These are phyloP conservation scores for Priocnemis perturbator DNA, from an alignment of 2,888 invertebrate genomes.

Conservation along the genomic window DNA sequence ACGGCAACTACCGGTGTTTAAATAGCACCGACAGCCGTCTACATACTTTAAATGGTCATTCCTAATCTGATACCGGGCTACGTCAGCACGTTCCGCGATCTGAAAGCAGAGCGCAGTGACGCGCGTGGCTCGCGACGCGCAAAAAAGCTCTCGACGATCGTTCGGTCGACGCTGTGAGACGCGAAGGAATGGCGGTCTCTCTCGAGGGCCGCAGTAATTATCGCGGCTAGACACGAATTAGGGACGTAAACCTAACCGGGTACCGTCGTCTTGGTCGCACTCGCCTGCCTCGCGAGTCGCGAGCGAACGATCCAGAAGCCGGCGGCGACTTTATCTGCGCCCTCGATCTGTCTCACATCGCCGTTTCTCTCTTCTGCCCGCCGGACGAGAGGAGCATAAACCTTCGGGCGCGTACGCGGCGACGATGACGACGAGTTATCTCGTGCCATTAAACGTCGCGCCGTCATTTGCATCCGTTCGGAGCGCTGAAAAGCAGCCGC, in stretches of 20 bases:
- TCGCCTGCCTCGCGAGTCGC: slow-evolving; percentile 25
- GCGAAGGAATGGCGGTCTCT: slow-evolving; percentile 9
- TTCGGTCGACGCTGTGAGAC: slow-evolving; percentile 4
- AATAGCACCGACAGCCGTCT: no score
- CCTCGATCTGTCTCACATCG: slow-evolving; percentile 47
- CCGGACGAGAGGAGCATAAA: slow-evolving; percentile 36
- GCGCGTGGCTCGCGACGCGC: no score
- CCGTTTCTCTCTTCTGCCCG: slow-evolving; percentile 10
- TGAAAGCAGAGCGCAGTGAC: no score
- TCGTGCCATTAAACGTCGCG: slow-evolving; percentile 42
- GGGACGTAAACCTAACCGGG: slow-evolving; percentile 51
- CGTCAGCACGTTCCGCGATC: no score
- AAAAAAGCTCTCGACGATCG: no score
- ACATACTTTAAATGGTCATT: no score
- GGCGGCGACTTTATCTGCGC: slow-evolving; percentile 45
- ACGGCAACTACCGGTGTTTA: no score
- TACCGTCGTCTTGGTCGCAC: slow-evolving; percentile 19
- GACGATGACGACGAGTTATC: slow-evolving; percentile 24
- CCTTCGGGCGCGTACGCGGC: not conserved
- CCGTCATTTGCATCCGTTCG: slow-evolving; percentile 42
- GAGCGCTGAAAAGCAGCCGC: no score
- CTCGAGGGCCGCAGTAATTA: slow-evolving; percentile 60
- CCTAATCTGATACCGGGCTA: no score
- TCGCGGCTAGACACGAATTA: slow-evolving; percentile 60
- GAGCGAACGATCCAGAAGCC: slow-evolving; percentile 22